A percentile compares a stretch with the other conserved stretches of the same genome.
Evolutionary conservation across 2,797 vertebrate species (phyloP).

Genomic region (Hylomyscus alleni): DNA sequence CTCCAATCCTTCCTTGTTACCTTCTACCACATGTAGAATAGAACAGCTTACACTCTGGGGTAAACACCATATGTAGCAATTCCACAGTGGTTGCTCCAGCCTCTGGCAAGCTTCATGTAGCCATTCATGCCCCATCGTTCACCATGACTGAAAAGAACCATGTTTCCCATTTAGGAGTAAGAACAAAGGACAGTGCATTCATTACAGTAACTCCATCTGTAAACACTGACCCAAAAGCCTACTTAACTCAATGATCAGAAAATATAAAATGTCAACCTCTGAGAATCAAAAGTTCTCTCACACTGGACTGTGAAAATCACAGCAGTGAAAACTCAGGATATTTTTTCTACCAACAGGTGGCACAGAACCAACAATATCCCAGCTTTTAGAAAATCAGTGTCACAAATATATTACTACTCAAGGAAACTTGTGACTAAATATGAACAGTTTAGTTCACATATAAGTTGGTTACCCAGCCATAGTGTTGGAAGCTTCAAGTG

Average conservation of each 20-base stretch:
- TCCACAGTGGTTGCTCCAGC: conserved; percentile 94
- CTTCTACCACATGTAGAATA: too few species aligned
- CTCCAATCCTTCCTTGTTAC: neutral
- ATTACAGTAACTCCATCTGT: conserved; percentile 85
- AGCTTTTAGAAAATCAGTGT: conserved; percentile 8
- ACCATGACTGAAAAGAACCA: conserved; percentile 92
- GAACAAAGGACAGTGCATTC: conserved; percentile 89
- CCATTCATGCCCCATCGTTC: conserved; percentile 94
- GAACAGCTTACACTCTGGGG: conserved; percentile 89
- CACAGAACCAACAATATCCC: neutral
- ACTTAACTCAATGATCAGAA: neutral
- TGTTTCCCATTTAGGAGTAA: conserved; percentile 26
- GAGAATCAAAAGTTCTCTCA: neutral
- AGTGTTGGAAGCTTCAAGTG: neutral
- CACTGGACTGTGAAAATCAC: neutral
- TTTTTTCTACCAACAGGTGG: neutral
- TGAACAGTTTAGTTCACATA: neutral
- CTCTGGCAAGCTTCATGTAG: conserved; percentile 95
- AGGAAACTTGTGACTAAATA: neutral
- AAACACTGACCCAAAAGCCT: neutral
- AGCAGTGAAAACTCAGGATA: neutral
- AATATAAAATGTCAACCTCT: neutral
- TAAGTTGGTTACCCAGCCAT: neutral
- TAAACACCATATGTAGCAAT: conserved; percentile 69
- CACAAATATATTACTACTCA: conserved; percentile 8